Evolutionary conservation across 2,888 invertebrate genomes (phyloP).

Genomic region (Teinopalpus imperialis): DNA sequence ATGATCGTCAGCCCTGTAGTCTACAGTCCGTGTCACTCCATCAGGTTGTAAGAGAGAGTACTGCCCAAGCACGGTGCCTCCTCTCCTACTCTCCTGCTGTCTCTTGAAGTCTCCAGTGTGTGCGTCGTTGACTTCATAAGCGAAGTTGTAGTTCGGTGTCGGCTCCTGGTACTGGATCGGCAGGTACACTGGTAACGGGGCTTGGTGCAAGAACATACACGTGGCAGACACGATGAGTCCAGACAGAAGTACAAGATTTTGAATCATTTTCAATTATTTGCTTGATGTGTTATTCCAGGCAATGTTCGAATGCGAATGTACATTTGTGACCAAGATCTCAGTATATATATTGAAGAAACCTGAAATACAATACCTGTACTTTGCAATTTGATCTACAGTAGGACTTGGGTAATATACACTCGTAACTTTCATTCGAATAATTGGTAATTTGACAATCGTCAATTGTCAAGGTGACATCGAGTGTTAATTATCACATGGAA

Average conservation of each 20-base stretch:
- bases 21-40: slow-evolving; percentile 76
- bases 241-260: slow-evolving; percentile 32
- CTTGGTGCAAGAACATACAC: slow-evolving; percentile 59
- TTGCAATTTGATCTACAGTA: slow-evolving; percentile 14
- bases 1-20: slow-evolving; percentile 78
- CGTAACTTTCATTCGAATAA: no score
- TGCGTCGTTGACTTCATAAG: slow-evolving; percentile 78
- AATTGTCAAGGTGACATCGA: no score
- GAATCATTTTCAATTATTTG: slow-evolving; percentile 8
- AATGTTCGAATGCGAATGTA: slow-evolving; percentile 1
- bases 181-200: slow-evolving; percentile 34
- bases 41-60: slow-evolving; percentile 80
- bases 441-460: no score
- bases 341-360: slow-evolving; percentile 7
- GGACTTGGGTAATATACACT: not conserved
- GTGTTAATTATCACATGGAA: no score
- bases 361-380: slow-evolving; percentile 10
- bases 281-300: not conserved
- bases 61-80: slow-evolving; percentile 76
- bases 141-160: slow-evolving; percentile 66
- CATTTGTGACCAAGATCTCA: not conserved
- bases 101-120: slow-evolving; percentile 79
- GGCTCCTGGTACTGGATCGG: slow-evolving; percentile 29
- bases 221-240: slow-evolving; percentile 54
- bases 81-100: slow-evolving; percentile 75